These are phyloP conservation scores for Drosophila triauraria DNA, from an alignment of 1,140 invertebrate species.

Conservation along the genomic window DNA sequence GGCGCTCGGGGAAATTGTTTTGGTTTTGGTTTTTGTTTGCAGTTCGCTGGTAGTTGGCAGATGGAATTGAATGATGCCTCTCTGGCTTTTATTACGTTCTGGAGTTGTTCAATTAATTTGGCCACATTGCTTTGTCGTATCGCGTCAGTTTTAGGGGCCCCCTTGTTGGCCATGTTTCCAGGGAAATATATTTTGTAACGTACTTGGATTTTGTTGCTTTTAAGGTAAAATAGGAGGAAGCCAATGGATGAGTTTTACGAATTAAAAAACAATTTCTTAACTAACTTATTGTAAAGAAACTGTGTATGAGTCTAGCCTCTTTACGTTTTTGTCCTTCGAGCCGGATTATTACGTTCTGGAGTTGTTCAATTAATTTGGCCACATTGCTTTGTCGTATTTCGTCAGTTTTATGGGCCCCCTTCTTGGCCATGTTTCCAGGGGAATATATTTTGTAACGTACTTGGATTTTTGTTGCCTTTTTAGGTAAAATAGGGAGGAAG, in stretches of 20 bases:
- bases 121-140: slow-evolving; percentile 50
- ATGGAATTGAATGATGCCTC: slow-evolving; percentile 40
- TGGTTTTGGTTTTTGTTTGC: slow-evolving; percentile 12
- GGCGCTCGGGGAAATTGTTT: slow-evolving; percentile 51
- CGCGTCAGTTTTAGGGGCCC: slow-evolving; percentile 10
- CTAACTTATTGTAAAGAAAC: no score
- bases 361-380: slow-evolving; percentile 74
- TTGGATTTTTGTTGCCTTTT: background rate
- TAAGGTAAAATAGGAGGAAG: background rate
- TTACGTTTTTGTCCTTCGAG: no score
- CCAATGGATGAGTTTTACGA: background rate
- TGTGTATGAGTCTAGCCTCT: no score
- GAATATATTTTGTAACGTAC: background rate
- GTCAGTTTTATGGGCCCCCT: slow-evolving; percentile 11
- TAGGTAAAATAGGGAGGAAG: background rate
- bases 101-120: slow-evolving; percentile 75
- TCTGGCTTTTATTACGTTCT: slow-evolving; percentile 57
- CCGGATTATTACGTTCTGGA: slow-evolving; percentile 54
- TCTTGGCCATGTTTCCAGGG: slow-evolving; percentile 11
- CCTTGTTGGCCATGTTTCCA: slow-evolving; percentile 15
- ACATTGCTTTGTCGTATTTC: slow-evolving; percentile 45
- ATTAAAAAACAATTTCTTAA: no score
- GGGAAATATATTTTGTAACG: background rate
- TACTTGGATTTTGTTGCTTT: background rate
- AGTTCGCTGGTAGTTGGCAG: slow-evolving; percentile 23